Evolutionary conservation across 1,140 invertebrate genomes (phyloP).

Genomic region (Homalodisca vitripennis): DNA sequence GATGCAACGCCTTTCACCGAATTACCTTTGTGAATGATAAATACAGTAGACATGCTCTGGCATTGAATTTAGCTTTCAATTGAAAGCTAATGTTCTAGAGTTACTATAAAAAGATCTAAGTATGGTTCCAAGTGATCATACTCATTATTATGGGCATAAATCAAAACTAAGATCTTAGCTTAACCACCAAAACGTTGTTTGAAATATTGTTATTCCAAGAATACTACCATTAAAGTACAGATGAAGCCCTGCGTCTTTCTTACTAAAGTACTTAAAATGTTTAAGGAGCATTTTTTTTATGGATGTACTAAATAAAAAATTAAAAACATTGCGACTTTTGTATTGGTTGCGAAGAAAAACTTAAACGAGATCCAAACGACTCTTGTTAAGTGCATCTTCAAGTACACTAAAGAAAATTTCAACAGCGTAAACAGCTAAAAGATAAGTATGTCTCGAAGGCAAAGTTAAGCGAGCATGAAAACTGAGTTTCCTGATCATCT

Average conservation of each 20-base stretch:
- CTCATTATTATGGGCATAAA: too few relatives aligned
- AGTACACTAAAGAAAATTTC: constrained; percentile 27
- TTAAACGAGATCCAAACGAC: constrained; percentile 23
- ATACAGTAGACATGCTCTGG: too few relatives aligned
- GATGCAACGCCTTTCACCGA: too few relatives aligned
- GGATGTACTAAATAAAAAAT: constrained; percentile 18
- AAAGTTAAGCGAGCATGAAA: constrained; percentile 9
- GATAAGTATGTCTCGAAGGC: constrained; percentile 20
- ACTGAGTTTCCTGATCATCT: constrained; percentile 12
- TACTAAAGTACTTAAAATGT: constrained; percentile 20
- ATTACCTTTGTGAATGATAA: too few relatives aligned
- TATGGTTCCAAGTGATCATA: constrained; percentile 4
- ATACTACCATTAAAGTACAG: neutral
- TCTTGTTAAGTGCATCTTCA: constrained; percentile 20
- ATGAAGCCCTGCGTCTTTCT: neutral
- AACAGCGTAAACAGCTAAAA: too few relatives aligned
- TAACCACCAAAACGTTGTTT: constrained; percentile 15
- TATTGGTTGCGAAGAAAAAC: constrained; percentile 20
- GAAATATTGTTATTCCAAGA: neutral
- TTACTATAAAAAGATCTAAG: neutral
- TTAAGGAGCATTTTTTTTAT: neutral
- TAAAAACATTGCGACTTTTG: constrained; percentile 31
- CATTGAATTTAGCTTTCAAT: too few relatives aligned
- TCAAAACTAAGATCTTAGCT: constrained; percentile 4
- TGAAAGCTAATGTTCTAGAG: constrained; percentile 12